Conservation (phyloP, 2,888 invertebrate species). For the Pseudococcus jackbeardsleyi region DNA sequence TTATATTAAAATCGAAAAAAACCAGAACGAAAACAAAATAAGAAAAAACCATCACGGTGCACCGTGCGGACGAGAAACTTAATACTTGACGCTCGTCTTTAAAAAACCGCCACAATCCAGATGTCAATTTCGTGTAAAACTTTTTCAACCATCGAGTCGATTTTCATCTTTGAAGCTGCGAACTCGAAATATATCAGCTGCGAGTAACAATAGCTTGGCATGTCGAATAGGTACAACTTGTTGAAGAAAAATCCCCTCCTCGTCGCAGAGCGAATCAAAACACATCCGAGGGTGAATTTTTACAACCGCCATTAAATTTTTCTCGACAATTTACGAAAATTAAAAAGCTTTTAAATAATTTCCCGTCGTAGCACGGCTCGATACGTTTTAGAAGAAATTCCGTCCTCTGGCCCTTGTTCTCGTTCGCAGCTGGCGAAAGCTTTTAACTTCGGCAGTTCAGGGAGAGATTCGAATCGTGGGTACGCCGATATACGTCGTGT, state of each 20-base stretch:
- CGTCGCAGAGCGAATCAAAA: neutral
- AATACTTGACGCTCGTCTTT: neutral
- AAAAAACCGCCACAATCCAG: neutral
- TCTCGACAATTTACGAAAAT: constrained; percentile 22
- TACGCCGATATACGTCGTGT: neutral
- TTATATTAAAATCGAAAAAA: neutral
- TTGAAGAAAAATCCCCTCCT: neutral
- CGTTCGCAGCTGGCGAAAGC: neutral
- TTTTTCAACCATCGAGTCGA: neutral
- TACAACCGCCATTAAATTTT: constrained; percentile 31
- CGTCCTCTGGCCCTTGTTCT: neutral
- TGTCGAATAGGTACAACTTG: neutral
- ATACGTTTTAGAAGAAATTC: neutral
- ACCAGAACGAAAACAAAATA: neutral
- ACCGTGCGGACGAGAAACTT: neutral
- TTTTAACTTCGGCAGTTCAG: neutral
- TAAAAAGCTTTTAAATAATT: constrained; percentile 37
- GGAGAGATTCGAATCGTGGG: neutral
- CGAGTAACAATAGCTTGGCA: neutral
- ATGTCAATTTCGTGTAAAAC: constrained; percentile 12
- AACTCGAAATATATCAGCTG: neutral
- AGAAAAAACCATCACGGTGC: neutral
- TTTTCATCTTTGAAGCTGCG: neutral
- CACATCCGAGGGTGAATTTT: neutral
- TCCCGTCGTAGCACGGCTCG: neutral